A percentile compares a stretch with the other conserved stretches of the same genome.
These are phyloP conservation scores for Leptinotarsa lineolata DNA, from an alignment of 1,140 invertebrate genomes.

Conservation along the genomic window DNA sequence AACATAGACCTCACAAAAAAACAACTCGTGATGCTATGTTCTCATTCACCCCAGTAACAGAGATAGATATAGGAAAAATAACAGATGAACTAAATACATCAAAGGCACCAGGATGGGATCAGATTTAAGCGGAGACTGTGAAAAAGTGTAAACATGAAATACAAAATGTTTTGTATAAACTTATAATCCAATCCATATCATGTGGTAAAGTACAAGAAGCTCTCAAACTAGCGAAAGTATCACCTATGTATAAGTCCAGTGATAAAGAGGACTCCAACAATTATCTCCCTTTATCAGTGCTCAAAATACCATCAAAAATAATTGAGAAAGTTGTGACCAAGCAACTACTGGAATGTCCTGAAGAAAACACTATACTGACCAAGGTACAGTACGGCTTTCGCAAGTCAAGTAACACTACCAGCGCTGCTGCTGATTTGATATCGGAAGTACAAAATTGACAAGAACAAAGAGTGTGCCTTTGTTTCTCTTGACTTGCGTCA, in stretches of 20 bases:
- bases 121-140: not conserved
- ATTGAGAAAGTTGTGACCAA: slow-evolving; percentile 8
- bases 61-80: not conserved
- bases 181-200: slow-evolving; percentile 14
- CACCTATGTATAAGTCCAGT: slow-evolving; percentile 14
- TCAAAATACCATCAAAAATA: slow-evolving; percentile 5
- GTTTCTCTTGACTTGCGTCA: slow-evolving; percentile 21
- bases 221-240: slow-evolving; percentile 16
- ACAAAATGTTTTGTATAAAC: slow-evolving; percentile 9
- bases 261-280: slow-evolving; percentile 13
- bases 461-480: not conserved
- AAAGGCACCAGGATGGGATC: not conserved
- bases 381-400: slow-evolving; percentile 13
- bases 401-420: slow-evolving; percentile 13
- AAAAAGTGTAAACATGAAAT: not conserved
- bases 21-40: too few species aligned
- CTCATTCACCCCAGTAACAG: not conserved
- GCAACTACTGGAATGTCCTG: slow-evolving; percentile 9
- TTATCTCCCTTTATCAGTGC: slow-evolving; percentile 14
- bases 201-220: slow-evolving; percentile 15
- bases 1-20: too few species aligned
- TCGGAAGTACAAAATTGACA: slow-evolving; percentile 13
- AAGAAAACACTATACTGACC: slow-evolving; percentile 9
- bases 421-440: slow-evolving; percentile 15
- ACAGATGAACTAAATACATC: not conserved